Conservation (phyloP, 2,113 vertebrate species). For the Montifringilla adamsi region DNA sequence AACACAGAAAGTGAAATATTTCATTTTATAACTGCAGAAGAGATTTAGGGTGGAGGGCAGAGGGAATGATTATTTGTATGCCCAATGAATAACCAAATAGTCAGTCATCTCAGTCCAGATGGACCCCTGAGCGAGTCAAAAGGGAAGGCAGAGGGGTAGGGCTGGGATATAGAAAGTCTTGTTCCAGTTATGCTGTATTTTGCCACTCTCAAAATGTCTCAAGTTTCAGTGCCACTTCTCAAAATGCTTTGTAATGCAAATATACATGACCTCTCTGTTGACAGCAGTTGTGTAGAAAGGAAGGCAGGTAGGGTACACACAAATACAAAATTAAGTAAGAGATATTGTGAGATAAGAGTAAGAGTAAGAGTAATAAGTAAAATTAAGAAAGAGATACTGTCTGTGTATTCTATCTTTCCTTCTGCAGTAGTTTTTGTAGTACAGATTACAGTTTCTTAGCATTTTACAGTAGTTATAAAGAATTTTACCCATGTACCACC, state of each 20-base stretch:
- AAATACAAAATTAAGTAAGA: not conserved
- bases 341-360: not conserved
- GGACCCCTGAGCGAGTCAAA: not conserved
- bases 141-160: not conserved
- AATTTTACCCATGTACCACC: not conserved
- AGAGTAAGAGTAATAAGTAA: not conserved
- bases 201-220: not conserved
- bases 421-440: not conserved
- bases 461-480: not conserved
- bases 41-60: accelerated
- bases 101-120: not conserved
- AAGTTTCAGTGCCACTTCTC: not conserved
- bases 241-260: not conserved
- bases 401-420: not conserved
- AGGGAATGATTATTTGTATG: not conserved
- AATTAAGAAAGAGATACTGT: not conserved
- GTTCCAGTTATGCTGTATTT: not conserved
- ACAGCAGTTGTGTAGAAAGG: not conserved
- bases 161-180: not conserved
- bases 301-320: not conserved
- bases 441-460: not conserved
- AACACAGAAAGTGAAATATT: not conserved
- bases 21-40: not conserved
- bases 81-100: not conserved
- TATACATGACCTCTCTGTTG: not conserved